Base-by-base conservation (phyloP, 2,113 vertebrate genomes). In the Ciconia maguari region DNA sequence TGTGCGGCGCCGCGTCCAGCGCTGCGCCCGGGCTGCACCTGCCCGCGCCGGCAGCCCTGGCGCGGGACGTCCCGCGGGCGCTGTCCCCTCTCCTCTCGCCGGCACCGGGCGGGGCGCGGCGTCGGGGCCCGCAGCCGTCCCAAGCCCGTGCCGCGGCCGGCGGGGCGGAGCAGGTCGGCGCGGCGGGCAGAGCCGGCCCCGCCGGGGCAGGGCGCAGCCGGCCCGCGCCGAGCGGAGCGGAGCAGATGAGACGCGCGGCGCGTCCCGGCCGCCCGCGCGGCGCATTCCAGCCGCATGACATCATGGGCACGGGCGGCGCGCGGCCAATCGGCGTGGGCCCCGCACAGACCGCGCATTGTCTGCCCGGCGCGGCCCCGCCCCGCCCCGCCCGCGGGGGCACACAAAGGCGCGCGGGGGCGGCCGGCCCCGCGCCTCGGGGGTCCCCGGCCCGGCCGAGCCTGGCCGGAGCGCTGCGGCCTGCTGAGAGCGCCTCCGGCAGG, bases 281-380 rank as follows among this genome's bases (percentile, higher is more conserved):
- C 92, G 91, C 97, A 98, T 98, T 98, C 98, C 98, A 94, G 75
- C 83, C 83, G 93, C 95, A 85, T 98, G 97, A 98, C 98, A 97
- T 98, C 98, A 98, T 94, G 97, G 95, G 98, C 97, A 95, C 96
- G 91, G 89, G 83, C 84, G 87, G 97, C 72, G 86, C 91, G 60
- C 95, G 96, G 97, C 98, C 98, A 98, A 98, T 98, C 91, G 82
- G 96, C 96, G 96, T 61, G 83, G 96, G 81, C 96, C 96, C 96
- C 91, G 95, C 96, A 98, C 97, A 98, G 97, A 96, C 90, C 94
- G 87, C 96, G 96, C 97, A 98, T 98, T 98, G 98, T 98, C 97
- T 97, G 90, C 82, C 95, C 95, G 60, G 94, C 92, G 93, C 87
- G 90, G 96, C 97, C 95, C 97, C 79, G 91, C 93, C 91, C 81